phyloP scores from a whole-genome alignment of 2,888 invertebrate species.

The Megamerina dolium region DNA sequence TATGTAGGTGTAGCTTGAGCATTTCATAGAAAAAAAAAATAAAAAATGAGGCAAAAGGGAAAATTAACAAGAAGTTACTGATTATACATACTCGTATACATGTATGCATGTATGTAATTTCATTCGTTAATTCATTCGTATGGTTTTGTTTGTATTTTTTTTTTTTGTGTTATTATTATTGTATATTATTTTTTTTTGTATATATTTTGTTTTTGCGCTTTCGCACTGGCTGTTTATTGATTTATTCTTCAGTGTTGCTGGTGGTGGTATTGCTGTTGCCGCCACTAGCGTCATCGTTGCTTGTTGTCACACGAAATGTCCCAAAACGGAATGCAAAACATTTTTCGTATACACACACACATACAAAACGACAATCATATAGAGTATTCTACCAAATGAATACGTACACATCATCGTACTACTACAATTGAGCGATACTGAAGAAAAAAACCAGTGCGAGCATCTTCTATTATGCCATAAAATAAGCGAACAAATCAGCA shows the following conservation, averaged over 20 bases:
- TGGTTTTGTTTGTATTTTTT: too few species aligned
- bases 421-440: too few species aligned
- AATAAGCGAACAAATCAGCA: too few species aligned
- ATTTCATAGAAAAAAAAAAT: neutral
- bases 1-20: neutral
- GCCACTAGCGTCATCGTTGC: slow-evolving; percentile 19
- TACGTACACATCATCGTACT: neutral
- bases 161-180: too few species aligned
- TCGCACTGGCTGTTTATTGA: slow-evolving; percentile 35
- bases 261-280: slow-evolving; percentile 16
- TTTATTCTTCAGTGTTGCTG: slow-evolving; percentile 27
- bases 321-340: slow-evolving; percentile 5
- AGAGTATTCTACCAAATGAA: too few species aligned
- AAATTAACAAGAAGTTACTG: slow-evolving; percentile 8
- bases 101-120: neutral
- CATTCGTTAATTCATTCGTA: too few species aligned
- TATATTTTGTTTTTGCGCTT: slow-evolving; percentile 11
- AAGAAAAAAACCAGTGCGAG: too few species aligned
- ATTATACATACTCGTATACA: neutral
- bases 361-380: too few species aligned
- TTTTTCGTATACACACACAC: neutral
- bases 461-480: too few species aligned
- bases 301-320: slow-evolving; percentile 4
- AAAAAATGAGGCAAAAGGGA: neutral
- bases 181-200: slow-evolving; percentile 3